Evolutionary conservation across 2,888 invertebrate species (phyloP).

Genomic region (Philaethria dido): DNA sequence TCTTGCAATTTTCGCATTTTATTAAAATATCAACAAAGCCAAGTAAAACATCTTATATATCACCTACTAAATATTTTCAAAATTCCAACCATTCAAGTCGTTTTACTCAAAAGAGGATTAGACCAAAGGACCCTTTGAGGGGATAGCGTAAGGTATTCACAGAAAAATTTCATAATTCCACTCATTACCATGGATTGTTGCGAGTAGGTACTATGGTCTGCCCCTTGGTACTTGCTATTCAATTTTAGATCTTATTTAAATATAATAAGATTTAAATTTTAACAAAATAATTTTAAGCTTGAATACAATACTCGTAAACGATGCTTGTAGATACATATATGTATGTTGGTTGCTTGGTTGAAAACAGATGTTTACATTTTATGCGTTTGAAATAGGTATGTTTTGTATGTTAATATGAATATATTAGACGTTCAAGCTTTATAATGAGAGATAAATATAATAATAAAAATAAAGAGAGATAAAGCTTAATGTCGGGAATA

Average conservation of each 20-base stretch:
- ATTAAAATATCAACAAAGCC: background rate
- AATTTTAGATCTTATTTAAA: background rate
- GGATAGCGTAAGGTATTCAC: constrained; percentile 35
- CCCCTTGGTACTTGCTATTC: background rate
- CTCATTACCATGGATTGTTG: constrained; percentile 37
- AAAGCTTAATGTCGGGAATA: no score
- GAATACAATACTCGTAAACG: constrained; percentile 16
- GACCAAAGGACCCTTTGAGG: constrained; percentile 33
- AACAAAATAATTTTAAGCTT: background rate
- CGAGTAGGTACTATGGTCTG: constrained; percentile 11
- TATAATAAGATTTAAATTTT: background rate
- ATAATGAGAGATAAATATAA: no score
- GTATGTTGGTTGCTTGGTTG: background rate
- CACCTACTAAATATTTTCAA: constrained; percentile 11
- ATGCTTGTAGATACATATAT: background rate
- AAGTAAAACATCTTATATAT: constrained; percentile 10
- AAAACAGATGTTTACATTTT: background rate
- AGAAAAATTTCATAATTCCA: constrained; percentile 40
- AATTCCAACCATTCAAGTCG: constrained; percentile 21
- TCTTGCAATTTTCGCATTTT: background rate
- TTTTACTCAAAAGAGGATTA: constrained; percentile 36
- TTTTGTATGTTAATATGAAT: background rate
- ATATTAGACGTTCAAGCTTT: no score
- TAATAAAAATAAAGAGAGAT: no score
- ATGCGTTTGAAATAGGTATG: background rate